A percentile compares a stretch with the other conserved stretches of the same genome.
Evolutionary conservation across 2,888 invertebrate genomes (phyloP).

Genomic region (Eupithecia pulchellata): DNA sequence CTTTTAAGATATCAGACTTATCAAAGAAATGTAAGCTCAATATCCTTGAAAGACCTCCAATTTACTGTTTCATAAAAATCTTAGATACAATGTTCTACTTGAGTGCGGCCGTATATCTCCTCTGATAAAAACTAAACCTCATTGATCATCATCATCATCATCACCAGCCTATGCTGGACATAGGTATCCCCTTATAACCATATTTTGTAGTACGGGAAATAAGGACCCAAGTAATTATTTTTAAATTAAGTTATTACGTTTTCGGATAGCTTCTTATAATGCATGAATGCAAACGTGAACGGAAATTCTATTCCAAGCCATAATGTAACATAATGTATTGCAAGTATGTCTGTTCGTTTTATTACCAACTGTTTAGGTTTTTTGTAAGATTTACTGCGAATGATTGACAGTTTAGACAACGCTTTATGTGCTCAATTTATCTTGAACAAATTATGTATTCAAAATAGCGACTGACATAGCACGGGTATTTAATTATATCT

Average conservation of each 20-base stretch:
- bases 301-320: too few relatives aligned
- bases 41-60: neutral
- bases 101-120: too few relatives aligned
- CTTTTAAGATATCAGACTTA: neutral
- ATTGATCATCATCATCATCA: too few relatives aligned
- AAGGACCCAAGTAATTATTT: neutral
- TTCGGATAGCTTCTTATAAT: conserved; percentile 33
- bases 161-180: too few relatives aligned
- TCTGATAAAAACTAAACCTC: too few relatives aligned
- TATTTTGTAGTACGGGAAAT: neutral
- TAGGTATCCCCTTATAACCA: too few relatives aligned
- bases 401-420: conserved; percentile 35
- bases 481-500: too few relatives aligned
- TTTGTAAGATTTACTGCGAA: conserved; percentile 38
- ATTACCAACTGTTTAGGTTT: conserved; percentile 30
- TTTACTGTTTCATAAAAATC: neutral
- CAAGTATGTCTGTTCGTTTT: conserved; percentile 35
- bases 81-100: neutral
- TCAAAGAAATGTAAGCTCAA: neutral
- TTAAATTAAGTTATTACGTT: too few relatives aligned
- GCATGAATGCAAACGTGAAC: conserved; percentile 30
- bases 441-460: conserved; percentile 16
- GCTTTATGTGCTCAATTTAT: conserved; percentile 17
- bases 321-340: conserved; percentile 26
- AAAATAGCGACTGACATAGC: too few relatives aligned